phyloP scores from a whole-genome alignment of 2,888 invertebrate genomes.

The Lamproptera curius region DNA sequence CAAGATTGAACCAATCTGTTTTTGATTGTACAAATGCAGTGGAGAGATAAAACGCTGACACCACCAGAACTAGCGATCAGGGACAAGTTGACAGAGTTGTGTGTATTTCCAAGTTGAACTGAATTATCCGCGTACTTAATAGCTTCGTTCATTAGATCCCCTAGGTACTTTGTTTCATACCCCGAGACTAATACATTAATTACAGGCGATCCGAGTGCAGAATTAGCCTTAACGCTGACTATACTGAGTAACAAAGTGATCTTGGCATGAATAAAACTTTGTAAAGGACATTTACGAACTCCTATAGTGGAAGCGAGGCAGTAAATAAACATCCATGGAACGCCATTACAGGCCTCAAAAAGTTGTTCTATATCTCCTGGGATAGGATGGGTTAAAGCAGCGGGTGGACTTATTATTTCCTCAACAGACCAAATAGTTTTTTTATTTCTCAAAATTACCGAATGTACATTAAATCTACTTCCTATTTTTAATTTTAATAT shows the following conservation, averaged over 20 bases:
- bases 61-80: constrained; percentile 55
- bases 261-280: constrained; percentile 65
- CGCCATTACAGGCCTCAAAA: constrained; percentile 43
- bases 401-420: constrained; percentile 34
- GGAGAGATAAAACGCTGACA: constrained; percentile 56
- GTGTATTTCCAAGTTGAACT: constrained; percentile 42
- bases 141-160: constrained; percentile 52
- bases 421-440: constrained; percentile 52
- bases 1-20: constrained; percentile 44
- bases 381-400: constrained; percentile 41
- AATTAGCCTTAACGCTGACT: constrained; percentile 54
- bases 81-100: constrained; percentile 40
- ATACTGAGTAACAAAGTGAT: constrained; percentile 60
- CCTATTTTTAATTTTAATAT: constrained; percentile 49
- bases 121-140: constrained; percentile 48
- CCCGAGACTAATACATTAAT: constrained; percentile 56
- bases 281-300: constrained; percentile 50
- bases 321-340: constrained; percentile 65
- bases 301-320: constrained; percentile 63
- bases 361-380: constrained; percentile 49
- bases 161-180: constrained; percentile 52
- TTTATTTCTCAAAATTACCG: constrained; percentile 44
- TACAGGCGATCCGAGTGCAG: constrained; percentile 43
- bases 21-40: constrained; percentile 56
- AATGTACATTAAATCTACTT: constrained; percentile 41